Conservation (phyloP, 2,797 vertebrate genomes). For the Thaleichthys pacificus region DNA sequence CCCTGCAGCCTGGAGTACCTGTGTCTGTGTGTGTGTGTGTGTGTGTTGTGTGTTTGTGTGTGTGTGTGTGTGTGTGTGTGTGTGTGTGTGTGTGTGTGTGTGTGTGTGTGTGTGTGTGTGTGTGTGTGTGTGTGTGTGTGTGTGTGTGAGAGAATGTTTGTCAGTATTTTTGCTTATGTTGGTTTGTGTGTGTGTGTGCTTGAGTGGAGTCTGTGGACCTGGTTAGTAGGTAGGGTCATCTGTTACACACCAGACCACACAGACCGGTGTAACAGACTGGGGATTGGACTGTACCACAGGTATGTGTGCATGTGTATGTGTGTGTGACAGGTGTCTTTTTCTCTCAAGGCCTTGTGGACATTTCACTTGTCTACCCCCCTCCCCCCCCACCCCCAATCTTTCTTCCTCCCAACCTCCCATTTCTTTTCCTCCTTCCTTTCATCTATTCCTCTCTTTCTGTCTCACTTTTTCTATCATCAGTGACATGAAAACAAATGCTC, state of each 20-base stretch:
- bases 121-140: not conserved
- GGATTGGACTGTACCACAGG: conserved; percentile 36
- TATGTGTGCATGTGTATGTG: not conserved
- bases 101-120: not conserved
- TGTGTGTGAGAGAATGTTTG: not conserved
- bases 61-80: not conserved
- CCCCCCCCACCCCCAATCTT: conserved; percentile 35
- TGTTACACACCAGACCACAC: too few species aligned
- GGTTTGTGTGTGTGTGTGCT: not conserved
- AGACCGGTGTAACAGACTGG: too few species aligned
- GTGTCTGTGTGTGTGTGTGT: not conserved
- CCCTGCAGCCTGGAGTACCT: not conserved
- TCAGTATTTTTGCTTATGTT: not conserved
- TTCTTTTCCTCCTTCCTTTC: conserved; percentile 14
- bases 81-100: not conserved
- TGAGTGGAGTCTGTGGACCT: not conserved
- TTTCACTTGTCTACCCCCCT: conserved; percentile 17
- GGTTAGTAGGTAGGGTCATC: not conserved
- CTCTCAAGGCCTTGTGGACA: too few species aligned
- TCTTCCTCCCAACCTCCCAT: not conserved
- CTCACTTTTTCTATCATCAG: not conserved
- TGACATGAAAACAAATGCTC: too few species aligned
- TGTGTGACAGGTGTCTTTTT: too few species aligned
- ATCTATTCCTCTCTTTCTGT: conserved; percentile 11
- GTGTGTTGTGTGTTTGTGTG: not conserved